Base-by-base conservation (phyloP, 2,797 vertebrate species). In the Xenentodon cancila region DNA sequence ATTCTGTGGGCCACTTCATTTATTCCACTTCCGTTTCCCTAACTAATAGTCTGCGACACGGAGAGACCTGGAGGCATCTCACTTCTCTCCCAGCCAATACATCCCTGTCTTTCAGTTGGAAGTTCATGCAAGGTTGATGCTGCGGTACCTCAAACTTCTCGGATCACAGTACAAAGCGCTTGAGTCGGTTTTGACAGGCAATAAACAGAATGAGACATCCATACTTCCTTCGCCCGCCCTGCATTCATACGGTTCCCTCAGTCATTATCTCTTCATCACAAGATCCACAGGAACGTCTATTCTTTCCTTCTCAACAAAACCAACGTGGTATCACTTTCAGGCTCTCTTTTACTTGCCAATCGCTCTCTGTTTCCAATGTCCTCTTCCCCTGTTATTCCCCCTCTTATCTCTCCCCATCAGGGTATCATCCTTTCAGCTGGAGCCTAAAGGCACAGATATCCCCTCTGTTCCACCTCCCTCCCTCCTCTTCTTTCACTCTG, bases 321-420 rank as follows among this genome's bases (percentile, higher is more conserved):
- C 68, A 21, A 6, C 19, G 13, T 3, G 51, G 73, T 82, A 59
- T 90, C 68, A 17, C 71, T 88, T 88, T 67, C 88, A 72, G 69
- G 71, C 60, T 80, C 73, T 69, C 75, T 81, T 75, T 84, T 63
- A 57, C 68, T 77, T 73, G 34, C 59, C 59, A 77, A n/a, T 73
- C 46, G 40, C 63, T 60, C 59, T 84, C 77, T 66, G 63, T 79
- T 88, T 79, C 80, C 75, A 69, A 62, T 68, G 81, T 79, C 74
- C 75, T 79, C 80, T 57, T 75, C 49, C 77, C 79, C 69, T 59
- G 51, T 72, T 66, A 51, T 78, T 53, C 75, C 64, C 59, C 64
- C 69, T 50, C 77, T 81, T 91, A 89, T 91, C 89, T 91, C 89
- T 79, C 75, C 68, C 72, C 68, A 91, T 90, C 89, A 66, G 73